These are phyloP conservation scores for Acrossocheilus fasciatus DNA, from an alignment of 2,797 vertebrate genomes.

Conservation along the genomic window DNA sequence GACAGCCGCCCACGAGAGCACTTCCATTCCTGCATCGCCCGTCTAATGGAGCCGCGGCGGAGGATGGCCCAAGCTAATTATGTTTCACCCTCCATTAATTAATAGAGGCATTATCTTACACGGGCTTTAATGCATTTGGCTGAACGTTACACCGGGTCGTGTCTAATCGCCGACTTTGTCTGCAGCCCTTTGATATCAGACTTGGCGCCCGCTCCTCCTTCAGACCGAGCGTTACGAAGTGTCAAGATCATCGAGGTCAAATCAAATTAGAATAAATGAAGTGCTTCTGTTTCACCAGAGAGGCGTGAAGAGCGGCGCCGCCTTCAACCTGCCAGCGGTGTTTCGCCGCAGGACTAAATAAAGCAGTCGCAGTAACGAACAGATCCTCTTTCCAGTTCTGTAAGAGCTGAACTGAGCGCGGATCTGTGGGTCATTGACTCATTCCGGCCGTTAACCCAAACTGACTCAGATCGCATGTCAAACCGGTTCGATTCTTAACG, in stretches of 20 bases:
- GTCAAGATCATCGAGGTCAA: background rate
- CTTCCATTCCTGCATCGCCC: background rate
- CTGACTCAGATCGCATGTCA: background rate
- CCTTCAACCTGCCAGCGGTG: background rate
- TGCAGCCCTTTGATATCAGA: background rate
- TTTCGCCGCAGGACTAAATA: background rate
- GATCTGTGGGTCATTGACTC: background rate
- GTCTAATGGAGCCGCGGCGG: constrained; percentile 18
- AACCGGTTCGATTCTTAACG: background rate
- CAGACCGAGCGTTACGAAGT: background rate
- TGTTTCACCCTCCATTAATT: constrained; percentile 32
- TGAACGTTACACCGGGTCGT: background rate
- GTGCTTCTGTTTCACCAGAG: background rate
- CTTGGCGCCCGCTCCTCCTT: background rate
- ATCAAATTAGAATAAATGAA: constrained; percentile 18
- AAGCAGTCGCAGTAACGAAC: background rate
- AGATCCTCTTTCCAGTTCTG: background rate
- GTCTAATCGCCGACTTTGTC: background rate
- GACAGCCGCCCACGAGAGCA: constrained; percentile 18
- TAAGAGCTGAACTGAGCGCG: too few relatives aligned
- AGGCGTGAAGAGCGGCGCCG: background rate
- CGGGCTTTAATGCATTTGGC: background rate
- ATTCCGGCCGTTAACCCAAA: background rate
- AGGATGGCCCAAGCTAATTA: constrained; percentile 16
- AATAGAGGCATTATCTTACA: constrained; percentile 13